A percentile compares a stretch with the other conserved stretches of the same genome.
Evolutionary conservation across 2,888 invertebrate species (phyloP).

Genomic region (Tetragonisca angustula): DNA sequence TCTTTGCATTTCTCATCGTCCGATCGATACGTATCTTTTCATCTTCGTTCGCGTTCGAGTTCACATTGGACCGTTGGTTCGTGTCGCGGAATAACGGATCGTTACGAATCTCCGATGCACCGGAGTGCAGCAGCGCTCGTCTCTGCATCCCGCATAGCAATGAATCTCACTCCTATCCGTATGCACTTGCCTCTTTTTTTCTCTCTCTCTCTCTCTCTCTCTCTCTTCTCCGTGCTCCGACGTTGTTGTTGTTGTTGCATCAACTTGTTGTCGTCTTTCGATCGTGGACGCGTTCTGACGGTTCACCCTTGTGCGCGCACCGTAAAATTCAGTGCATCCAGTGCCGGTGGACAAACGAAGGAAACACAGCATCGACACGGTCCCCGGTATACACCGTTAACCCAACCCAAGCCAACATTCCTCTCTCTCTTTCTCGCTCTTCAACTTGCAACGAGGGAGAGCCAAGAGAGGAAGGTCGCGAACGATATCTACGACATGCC

Average conservation of each 20-base stretch:
- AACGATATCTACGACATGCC: constrained; percentile 69
- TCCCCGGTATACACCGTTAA: constrained; percentile 63
- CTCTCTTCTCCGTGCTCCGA: not conserved
- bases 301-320: constrained; percentile 21
- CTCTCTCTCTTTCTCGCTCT: not conserved
- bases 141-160: constrained; percentile 40
- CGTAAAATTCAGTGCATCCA: constrained; percentile 47
- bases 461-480: constrained; percentile 64
- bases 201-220: too few species aligned
- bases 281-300: constrained; percentile 42
- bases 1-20: not conserved
- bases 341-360: constrained; percentile 54
- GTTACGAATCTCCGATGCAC: constrained; percentile 33
- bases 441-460: constrained; percentile 8
- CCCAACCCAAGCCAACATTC: constrained; percentile 46
- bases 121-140: not conserved
- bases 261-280: constrained; percentile 40
- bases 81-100: constrained; percentile 38
- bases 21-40: constrained; percentile 19
- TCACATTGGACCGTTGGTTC: constrained; percentile 10
- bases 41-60: not conserved
- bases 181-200: not conserved
- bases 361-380: constrained; percentile 56
- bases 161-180: constrained; percentile 18
- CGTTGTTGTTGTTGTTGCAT: constrained; percentile 33